These are phyloP conservation scores for Rhinichthys klamathensis DNA, from an alignment of 2,113 vertebrate genomes.

Conservation along the genomic window DNA sequence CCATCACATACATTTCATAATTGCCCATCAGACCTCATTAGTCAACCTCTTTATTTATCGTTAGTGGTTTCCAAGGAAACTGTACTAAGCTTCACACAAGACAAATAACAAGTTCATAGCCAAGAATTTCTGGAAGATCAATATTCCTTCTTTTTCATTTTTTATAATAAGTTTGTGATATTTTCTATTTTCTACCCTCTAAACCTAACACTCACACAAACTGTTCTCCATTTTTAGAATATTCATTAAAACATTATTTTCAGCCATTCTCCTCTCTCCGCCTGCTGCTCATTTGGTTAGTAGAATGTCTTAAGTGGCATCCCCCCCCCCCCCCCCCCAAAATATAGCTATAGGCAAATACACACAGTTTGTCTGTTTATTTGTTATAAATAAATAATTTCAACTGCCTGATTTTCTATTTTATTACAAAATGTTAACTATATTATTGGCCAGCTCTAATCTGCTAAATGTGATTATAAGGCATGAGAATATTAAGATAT, in stretches of 20 bases:
- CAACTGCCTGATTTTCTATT: too few relatives aligned
- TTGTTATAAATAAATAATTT: too few relatives aligned
- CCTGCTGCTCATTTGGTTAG: not conserved
- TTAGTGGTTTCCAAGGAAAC: constrained; percentile 25
- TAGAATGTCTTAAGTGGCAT: too few relatives aligned
- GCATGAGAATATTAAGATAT: too few relatives aligned
- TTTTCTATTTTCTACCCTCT: not conserved
- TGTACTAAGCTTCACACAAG: not conserved
- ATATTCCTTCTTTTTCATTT: not conserved
- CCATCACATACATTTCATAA: constrained; percentile 36
- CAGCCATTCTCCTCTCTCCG: not conserved
- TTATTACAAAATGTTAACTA: too few relatives aligned
- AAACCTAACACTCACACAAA: not conserved
- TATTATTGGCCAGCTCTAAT: too few relatives aligned
- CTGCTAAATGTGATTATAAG: too few relatives aligned
- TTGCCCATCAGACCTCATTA: constrained; percentile 30
- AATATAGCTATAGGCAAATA: too few relatives aligned
- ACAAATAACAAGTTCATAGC: not conserved
- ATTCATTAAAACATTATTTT: not conserved
- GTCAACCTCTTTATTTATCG: constrained; percentile 16
- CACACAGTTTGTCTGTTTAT: too few relatives aligned
- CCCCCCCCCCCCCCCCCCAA: too few relatives aligned
- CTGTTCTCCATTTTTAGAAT: not conserved
- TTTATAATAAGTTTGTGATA: not conserved
- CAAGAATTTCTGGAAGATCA: not conserved